Percentiles rank a stretch among this genome's conserved stretches.
These are phyloP conservation scores for Drosophila pegasa DNA, from an alignment of 2,888 invertebrate genomes.

Conservation along the genomic window DNA sequence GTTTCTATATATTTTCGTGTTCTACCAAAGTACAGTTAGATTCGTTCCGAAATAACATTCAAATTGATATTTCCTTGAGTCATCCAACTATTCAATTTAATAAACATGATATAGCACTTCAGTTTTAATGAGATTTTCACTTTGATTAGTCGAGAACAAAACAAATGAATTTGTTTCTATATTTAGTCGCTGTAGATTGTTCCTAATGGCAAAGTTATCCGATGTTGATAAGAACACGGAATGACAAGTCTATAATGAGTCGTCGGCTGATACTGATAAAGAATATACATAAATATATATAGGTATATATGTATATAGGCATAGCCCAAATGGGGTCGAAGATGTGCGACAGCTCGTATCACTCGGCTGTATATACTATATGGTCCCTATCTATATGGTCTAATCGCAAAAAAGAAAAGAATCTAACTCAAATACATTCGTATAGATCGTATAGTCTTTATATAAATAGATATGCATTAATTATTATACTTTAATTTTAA, in stretches of 20 bases:
- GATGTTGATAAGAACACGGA: slow-evolving; percentile 8
- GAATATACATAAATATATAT: not conserved
- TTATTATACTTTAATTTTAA: not conserved
- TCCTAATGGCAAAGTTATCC: slow-evolving; percentile 8
- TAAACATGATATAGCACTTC: not conserved
- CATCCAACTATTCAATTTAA: not conserved
- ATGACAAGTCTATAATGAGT: slow-evolving; percentile 1
- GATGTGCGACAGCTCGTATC: slow-evolving; percentile 2
- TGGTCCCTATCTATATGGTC: not conserved
- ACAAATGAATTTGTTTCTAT: not conserved
- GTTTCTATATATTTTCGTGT: not conserved
- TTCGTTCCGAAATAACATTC: not conserved
- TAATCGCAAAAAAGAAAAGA: not conserved
- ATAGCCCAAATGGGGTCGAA: not conserved
- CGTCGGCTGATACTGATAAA: slow-evolving; percentile 8
- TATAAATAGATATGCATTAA: slow-evolving; percentile 5
- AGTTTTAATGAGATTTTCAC: not conserved
- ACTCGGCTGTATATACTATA: not conserved
- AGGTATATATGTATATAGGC: not conserved
- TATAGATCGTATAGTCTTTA: not conserved
- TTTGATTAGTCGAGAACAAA: not conserved
- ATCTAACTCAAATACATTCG: not conserved
- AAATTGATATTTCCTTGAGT: not conserved
- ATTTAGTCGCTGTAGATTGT: slow-evolving; percentile 2
- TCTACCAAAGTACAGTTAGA: not conserved